These are phyloP conservation scores for Jaculus jaculus DNA, from an alignment of 2,113 vertebrate species.

Conservation along the genomic window DNA sequence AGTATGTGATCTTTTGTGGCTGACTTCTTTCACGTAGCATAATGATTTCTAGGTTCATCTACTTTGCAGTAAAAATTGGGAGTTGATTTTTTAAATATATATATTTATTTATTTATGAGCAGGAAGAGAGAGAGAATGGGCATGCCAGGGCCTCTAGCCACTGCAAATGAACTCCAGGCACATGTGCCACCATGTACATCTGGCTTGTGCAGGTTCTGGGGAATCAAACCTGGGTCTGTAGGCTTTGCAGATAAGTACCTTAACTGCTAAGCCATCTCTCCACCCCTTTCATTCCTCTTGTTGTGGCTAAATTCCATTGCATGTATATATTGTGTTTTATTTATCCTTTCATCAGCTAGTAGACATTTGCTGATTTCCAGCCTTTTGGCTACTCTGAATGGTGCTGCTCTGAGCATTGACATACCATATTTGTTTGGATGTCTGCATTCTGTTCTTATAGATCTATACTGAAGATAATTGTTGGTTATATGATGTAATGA, in stretches of 20 bases:
- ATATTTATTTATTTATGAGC: too few relatives aligned
- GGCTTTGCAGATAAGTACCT: too few relatives aligned
- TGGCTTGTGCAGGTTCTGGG: too few relatives aligned
- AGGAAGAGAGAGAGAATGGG: too few relatives aligned
- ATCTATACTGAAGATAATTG: background rate
- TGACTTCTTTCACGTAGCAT: background rate
- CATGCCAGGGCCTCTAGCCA: too few relatives aligned
- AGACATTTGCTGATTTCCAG: background rate
- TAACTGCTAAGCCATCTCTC: too few relatives aligned
- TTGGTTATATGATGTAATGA: background rate
- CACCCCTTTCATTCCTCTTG: too few relatives aligned
- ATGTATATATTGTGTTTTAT: background rate
- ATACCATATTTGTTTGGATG: background rate
- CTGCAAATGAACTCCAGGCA: too few relatives aligned
- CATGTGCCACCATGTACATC: too few relatives aligned
- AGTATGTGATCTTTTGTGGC: background rate
- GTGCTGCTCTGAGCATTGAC: background rate
- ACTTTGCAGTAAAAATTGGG: background rate
- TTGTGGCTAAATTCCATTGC: background rate
- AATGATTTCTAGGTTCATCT: background rate
- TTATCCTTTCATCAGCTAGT: background rate
- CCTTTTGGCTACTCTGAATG: background rate
- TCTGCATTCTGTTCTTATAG: background rate
- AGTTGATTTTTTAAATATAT: too few relatives aligned
- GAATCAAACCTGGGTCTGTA: too few relatives aligned